Evolutionary conservation across 2,113 vertebrate species (phyloP).

Genomic region (Peromyscus polionotus): DNA sequence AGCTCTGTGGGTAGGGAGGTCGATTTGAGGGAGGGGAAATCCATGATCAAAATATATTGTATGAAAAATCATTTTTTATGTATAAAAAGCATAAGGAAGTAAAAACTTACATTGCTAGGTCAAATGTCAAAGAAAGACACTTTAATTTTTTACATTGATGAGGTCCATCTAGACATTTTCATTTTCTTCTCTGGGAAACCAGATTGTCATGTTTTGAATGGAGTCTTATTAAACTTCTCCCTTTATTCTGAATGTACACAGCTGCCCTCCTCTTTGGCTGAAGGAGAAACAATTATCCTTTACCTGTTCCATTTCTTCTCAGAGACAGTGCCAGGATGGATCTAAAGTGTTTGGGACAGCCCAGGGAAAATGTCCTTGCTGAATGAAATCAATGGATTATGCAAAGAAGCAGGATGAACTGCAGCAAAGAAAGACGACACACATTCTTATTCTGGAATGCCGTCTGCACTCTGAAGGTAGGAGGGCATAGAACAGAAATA

Average conservation of each 20-base stretch:
- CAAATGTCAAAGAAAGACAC: background rate
- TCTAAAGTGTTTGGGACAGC: background rate
- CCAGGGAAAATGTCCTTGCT: no score
- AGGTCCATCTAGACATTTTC: background rate
- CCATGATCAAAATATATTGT: background rate
- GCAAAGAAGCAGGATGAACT: background rate
- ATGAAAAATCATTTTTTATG: background rate
- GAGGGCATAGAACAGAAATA: background rate
- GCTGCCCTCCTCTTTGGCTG: background rate
- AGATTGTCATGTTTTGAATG: background rate
- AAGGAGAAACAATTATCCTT: background rate
- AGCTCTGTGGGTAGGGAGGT: background rate
- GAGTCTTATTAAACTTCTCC: background rate
- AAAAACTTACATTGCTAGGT: background rate
- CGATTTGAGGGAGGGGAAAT: background rate
- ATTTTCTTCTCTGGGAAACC: background rate
- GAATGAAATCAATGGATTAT: background rate
- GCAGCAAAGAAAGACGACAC: background rate
- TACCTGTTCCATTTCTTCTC: background rate
- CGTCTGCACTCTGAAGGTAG: background rate
- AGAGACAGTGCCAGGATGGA: background rate
- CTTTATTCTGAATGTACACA: background rate
- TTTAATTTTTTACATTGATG: constrained; percentile 28
- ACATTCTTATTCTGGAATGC: background rate
- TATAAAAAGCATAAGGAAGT: background rate